Evolutionary conservation across 2,797 vertebrate species (phyloP).

Genomic region (Eidolon dupreanum): DNA sequence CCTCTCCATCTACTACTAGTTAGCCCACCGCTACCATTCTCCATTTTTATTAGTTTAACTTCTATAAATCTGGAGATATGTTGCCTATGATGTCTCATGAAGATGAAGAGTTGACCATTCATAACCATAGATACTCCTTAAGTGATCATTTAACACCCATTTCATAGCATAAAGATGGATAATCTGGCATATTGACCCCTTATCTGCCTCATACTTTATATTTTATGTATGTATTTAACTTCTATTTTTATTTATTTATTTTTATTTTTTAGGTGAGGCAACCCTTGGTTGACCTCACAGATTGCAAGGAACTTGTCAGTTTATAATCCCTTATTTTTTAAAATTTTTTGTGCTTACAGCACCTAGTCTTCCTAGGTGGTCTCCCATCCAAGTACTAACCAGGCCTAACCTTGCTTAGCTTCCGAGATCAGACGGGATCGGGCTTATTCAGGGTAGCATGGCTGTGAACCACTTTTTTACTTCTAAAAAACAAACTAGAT

Average conservation of each 20-base stretch:
- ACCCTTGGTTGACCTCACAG: too few species aligned
- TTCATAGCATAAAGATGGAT: background rate
- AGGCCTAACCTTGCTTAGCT: too few species aligned
- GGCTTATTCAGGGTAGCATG: too few species aligned
- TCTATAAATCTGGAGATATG: background rate
- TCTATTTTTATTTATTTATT: too few species aligned
- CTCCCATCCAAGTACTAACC: too few species aligned
- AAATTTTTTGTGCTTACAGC: too few species aligned
- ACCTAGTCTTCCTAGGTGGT: too few species aligned
- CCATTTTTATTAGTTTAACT: background rate
- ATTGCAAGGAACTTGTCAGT: too few species aligned
- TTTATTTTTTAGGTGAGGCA: too few species aligned
- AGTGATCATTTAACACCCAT: background rate
- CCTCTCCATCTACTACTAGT: background rate
- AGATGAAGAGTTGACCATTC: background rate
- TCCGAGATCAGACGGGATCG: too few species aligned
- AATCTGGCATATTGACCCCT: background rate
- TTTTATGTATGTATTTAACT: background rate
- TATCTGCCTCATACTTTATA: background rate
- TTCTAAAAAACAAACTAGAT: background rate
- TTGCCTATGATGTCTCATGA: background rate
- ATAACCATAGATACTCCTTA: background rate
- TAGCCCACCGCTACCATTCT: background rate
- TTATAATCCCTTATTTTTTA: too few species aligned
- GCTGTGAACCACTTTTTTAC: background rate